Evolutionary conservation across 2,888 invertebrate species (phyloP).

Genomic region (Rhyacophila evoluta): DNA sequence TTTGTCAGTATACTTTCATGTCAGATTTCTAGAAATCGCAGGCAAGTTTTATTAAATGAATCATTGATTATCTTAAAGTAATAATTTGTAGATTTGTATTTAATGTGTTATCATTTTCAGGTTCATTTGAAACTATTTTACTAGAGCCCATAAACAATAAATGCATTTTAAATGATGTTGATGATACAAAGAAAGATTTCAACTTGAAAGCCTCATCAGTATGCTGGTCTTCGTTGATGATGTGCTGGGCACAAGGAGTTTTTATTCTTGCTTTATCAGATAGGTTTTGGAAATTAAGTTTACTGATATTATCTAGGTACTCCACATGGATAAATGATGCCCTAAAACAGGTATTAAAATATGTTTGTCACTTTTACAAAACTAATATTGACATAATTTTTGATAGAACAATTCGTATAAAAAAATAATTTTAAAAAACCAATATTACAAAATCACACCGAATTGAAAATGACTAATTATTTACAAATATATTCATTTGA

Average conservation of each 20-base stretch:
- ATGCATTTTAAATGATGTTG: conserved; percentile 55
- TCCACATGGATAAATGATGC: conserved; percentile 75
- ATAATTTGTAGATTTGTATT: too few species aligned
- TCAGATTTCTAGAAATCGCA: conserved; percentile 94
- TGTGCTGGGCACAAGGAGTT: conserved; percentile 84
- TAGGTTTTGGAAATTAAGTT: conserved; percentile 89
- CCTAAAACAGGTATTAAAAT: conserved; percentile 62
- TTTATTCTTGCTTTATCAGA: conserved; percentile 83
- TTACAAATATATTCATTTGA: too few species aligned
- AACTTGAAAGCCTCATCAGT: conserved; percentile 65
- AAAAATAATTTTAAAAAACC: too few species aligned
- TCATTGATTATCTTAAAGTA: too few species aligned
- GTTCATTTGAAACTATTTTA: conserved; percentile 61
- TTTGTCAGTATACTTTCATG: conserved; percentile 96
- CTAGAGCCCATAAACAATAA: conserved; percentile 49
- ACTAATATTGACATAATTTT: not conserved
- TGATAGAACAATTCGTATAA: too few species aligned
- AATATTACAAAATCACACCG: too few species aligned
- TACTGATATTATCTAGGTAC: conserved; percentile 87
- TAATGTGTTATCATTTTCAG: conserved; percentile 57
- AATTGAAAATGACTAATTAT: too few species aligned
- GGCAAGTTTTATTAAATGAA: conserved; percentile 62
- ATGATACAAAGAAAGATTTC: conserved; percentile 62
- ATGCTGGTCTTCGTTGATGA: conserved; percentile 66
- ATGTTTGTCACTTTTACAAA: not conserved